Conservation (phyloP, 2,113 vertebrate genomes). For the Oncorhynchus gorbuscha region DNA sequence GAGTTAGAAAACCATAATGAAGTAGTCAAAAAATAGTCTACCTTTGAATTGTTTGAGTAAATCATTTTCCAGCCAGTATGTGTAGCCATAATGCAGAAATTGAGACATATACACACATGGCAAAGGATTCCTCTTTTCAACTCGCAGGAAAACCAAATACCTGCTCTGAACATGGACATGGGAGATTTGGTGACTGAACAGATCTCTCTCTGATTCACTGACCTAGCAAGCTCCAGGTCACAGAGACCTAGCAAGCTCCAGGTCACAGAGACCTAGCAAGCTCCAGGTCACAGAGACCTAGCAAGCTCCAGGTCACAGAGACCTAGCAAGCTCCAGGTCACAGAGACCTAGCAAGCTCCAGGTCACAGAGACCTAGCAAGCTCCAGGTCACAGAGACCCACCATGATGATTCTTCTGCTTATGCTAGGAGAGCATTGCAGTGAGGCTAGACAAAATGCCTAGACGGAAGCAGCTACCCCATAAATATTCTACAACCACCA, state of each 20-base stretch:
- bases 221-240: background rate
- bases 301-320: background rate
- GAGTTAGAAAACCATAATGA: conserved; percentile 4
- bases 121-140: background rate
- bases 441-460: background rate
- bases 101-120: background rate
- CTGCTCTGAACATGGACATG: background rate
- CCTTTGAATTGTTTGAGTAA: background rate
- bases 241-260: no score
- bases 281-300: background rate
- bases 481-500: background rate
- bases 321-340: background rate
- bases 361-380: background rate
- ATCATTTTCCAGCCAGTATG: background rate
- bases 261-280: background rate
- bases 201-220: background rate
- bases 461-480: background rate
- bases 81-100: background rate
- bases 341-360: background rate
- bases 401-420: background rate
- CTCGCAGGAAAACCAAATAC: background rate
- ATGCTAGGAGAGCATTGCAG: background rate
- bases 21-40: conserved; percentile 12
- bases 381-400: background rate
- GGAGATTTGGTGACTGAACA: background rate